Base-by-base conservation (phyloP, 2,113 vertebrate genomes). In the Callopanchax toddi region DNA sequence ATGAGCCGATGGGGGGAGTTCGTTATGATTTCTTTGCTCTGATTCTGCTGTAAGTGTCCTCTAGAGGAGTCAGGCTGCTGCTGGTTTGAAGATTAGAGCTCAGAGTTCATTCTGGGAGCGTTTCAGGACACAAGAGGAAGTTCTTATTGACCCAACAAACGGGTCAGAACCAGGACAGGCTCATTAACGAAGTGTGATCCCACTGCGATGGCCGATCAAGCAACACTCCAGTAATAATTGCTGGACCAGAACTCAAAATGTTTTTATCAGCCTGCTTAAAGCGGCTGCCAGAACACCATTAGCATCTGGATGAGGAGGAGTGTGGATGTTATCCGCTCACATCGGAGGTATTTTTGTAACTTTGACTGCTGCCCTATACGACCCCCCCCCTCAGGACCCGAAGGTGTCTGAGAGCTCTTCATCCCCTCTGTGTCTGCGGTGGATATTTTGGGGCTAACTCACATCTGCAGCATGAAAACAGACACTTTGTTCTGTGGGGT, bases 91-190 rank as follows among this genome's bases (percentile, higher is more conserved):
- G 55, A 56, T 71, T 16, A 66, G 23, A 65, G 61, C 53, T 63
- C 12, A n/a, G 18, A 42, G 48, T 21, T 76, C 67, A 50, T 66
- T 72, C 29, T 49, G 53, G 29, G 75, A 78, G 71, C 67, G 49
- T 76, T 78, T 82, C 55, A 75, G 76, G 72, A 60, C 74, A 74
- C 58, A 53, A 54, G 18, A 81, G 73, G 77, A 87, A 82, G 82
- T 83, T 76, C 40, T 77, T 82, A 70, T 78, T 82, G 71, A 76
- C 51, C 20, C 5, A 51, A 69, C 60, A 76, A 76, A 67, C 9
- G 54, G 85, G 82, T 87, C 85, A 87, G 62, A 84, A 71, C 5
- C 71, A 54, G 82, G 70, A 81, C 78, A 72, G 76, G 37, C 66
- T 76, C 65, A 51, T 81, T 87, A 85, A 71, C 50, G 75, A 86